phyloP scores from a whole-genome alignment of 2,113 vertebrate genomes.

The Motacilla alba region DNA sequence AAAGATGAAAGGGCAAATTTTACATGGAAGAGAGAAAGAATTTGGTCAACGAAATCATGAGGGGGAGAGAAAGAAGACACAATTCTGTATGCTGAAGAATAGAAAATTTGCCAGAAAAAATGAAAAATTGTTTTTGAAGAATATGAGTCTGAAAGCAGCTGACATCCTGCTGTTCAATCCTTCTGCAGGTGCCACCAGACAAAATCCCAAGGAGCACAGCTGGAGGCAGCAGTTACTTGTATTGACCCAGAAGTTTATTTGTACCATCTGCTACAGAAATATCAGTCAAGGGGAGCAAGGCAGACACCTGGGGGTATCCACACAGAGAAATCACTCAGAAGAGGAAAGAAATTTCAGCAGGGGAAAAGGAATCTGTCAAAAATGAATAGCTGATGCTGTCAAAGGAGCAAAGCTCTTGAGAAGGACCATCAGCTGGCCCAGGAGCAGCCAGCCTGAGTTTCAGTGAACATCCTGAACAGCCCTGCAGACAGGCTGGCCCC shows the following conservation, averaged over 20 bases:
- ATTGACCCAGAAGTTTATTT: not conserved
- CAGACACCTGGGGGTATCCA: not conserved
- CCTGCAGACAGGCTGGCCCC: not conserved
- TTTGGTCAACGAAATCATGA: not conserved
- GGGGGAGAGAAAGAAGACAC: not conserved
- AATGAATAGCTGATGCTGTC: not conserved
- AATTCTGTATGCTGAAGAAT: not conserved
- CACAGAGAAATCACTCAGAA: not conserved
- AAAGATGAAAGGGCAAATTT: not conserved
- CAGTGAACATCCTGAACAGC: not conserved
- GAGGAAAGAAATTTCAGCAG: not conserved
- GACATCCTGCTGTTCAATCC: not conserved
- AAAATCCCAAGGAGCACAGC: not conserved
- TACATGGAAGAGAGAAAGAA: not conserved
- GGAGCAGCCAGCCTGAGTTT: not conserved
- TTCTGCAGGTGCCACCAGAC: not conserved
- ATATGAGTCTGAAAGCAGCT: not conserved
- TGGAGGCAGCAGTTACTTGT: not conserved
- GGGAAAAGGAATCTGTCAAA: not conserved
- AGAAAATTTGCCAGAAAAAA: not conserved
- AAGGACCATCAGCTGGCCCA: not conserved
- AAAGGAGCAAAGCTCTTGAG: not conserved
- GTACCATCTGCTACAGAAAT: slow-evolving; percentile 20
- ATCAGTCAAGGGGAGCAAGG: not conserved
- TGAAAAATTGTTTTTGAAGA: not conserved